Percentiles rank a stretch among this genome's conserved stretches.
phyloP scores from a whole-genome alignment of 2,888 invertebrate species.

The Drosophila seclusa region DNA sequence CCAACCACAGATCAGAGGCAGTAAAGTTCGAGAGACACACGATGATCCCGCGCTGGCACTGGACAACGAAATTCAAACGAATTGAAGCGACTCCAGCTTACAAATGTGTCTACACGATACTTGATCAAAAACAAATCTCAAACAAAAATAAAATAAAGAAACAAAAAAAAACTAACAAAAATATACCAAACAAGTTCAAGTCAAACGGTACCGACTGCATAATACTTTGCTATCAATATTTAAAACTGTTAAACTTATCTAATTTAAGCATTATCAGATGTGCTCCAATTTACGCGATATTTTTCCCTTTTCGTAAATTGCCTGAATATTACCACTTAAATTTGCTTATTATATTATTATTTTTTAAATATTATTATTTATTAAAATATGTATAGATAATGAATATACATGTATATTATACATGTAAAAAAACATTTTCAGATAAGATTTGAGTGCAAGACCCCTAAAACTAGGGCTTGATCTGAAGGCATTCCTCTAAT shows the following conservation, averaged over 20 bases:
- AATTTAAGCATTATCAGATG: not conserved
- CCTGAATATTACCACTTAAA: not conserved
- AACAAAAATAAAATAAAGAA: slow-evolving; percentile 31
- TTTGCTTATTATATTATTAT: not conserved
- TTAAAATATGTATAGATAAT: not conserved
- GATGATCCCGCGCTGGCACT: slow-evolving; percentile 59
- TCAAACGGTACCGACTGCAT: not conserved
- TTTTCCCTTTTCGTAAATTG: not conserved
- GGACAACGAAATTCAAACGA: slow-evolving; percentile 70
- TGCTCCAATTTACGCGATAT: not conserved
- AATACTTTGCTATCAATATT: not conserved
- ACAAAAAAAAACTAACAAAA: not conserved
- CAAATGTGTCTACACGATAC: slow-evolving; percentile 78
- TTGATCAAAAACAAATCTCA: slow-evolving; percentile 29
- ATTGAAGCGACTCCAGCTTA: slow-evolving; percentile 66
- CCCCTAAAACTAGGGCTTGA: not conserved
- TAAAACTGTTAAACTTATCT: not conserved
- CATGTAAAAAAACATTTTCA: not conserved
- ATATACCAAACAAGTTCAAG: not conserved
- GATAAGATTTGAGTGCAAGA: not conserved
- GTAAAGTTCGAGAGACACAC: slow-evolving; percentile 57
- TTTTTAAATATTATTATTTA: not conserved
- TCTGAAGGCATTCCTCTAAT: not conserved
- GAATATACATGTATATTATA: not conserved
- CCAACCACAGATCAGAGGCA: slow-evolving; percentile 22